These are phyloP conservation scores for Cecropterus lyciades DNA, from an alignment of 1,140 invertebrate genomes.

Conservation along the genomic window DNA sequence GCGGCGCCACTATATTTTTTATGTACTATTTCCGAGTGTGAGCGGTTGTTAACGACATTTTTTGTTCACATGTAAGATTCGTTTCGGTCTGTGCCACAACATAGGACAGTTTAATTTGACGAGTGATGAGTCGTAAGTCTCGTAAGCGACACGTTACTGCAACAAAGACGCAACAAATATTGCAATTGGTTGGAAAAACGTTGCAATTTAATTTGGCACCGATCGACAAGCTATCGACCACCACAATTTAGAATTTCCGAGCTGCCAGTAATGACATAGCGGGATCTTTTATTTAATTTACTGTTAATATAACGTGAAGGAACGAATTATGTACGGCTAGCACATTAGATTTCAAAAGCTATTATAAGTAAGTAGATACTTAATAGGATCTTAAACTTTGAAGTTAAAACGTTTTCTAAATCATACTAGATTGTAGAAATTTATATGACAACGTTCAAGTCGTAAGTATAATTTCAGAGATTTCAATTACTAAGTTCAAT, in stretches of 20 bases:
- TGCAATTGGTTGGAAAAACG: conserved; percentile 30
- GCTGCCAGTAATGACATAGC: conserved; percentile 29
- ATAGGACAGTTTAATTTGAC: conserved; percentile 40
- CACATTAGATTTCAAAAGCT: conserved; percentile 10
- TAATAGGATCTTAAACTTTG: conserved; percentile 4
- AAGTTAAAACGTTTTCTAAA: not conserved
- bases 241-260: conserved; percentile 19
- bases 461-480: too few species aligned
- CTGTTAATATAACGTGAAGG: conserved; percentile 24
- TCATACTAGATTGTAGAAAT: not conserved
- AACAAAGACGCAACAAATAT: conserved; percentile 34
- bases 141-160: conserved; percentile 10
- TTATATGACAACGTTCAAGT: not conserved
- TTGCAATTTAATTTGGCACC: conserved; percentile 26
- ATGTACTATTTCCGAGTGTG: conserved; percentile 47
- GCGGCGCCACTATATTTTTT: conserved; percentile 55
- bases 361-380: not conserved
- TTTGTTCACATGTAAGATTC: conserved; percentile 52
- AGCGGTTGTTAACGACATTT: conserved; percentile 57
- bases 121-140: conserved; percentile 14
- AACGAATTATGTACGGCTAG: conserved; percentile 16
- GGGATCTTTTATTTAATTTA: conserved; percentile 37
- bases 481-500: too few species aligned
- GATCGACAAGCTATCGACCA: conserved; percentile 7
- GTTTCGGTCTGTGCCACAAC: conserved; percentile 48